Conservation (phyloP, 2,888 invertebrate genomes). For the Nomada goodeniana region DNA sequence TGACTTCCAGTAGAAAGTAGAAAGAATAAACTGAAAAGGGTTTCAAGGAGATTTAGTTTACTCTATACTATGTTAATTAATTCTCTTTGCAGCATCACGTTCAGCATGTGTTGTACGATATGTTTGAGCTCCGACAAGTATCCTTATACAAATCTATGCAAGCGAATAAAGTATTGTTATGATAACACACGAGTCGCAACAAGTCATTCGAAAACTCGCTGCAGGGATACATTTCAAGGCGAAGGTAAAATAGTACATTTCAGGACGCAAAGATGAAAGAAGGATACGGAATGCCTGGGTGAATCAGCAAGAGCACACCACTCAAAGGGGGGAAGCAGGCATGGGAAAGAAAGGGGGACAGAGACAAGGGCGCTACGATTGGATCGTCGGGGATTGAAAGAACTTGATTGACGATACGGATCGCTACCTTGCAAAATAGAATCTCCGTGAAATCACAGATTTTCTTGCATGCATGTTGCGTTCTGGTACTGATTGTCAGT, state of each 20-base stretch:
- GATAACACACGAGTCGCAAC: neutral
- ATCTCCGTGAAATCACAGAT: conserved; percentile 62
- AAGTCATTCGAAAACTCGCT: neutral
- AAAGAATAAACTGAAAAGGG: no score
- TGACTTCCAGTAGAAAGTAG: no score
- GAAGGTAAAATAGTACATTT: conserved; percentile 1
- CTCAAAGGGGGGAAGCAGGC: neutral
- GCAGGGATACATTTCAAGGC: neutral
- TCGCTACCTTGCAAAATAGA: conserved; percentile 61
- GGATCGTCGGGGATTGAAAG: conserved; percentile 59
- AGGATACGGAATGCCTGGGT: conserved; percentile 25
- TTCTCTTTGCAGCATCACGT: no score
- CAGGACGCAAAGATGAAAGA: conserved; percentile 14
- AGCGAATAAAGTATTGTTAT: neutral
- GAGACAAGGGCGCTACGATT: conserved; percentile 44
- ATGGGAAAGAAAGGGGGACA: neutral
- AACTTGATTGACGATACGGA: conserved; percentile 65
- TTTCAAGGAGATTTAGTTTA: no score
- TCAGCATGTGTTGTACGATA: no score
- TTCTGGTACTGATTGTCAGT: conserved; percentile 45
- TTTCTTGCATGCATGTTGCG: conserved; percentile 33
- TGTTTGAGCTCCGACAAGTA: no score
- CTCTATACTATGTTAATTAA: no score
- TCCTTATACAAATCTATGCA: neutral
- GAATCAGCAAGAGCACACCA: conserved; percentile 50